Conservation (phyloP, 2,888 invertebrate species). For the Aplocera efformata region DNA sequence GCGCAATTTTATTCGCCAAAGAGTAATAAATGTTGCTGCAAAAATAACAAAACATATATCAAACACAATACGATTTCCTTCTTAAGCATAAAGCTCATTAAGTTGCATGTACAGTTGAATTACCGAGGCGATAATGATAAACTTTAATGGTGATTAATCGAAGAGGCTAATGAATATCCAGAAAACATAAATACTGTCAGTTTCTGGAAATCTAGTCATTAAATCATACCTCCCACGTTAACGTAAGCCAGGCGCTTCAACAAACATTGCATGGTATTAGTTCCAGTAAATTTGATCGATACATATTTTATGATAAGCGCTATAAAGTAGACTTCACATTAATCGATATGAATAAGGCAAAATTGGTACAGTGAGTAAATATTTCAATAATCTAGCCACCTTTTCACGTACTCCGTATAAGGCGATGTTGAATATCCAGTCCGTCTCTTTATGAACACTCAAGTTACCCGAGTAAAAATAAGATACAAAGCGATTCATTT, state of each 20-base stretch:
- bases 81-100: too few relatives aligned
- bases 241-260: conserved; percentile 23
- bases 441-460: conserved; percentile 30
- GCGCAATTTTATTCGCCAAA: too few relatives aligned
- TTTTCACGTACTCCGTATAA: conserved; percentile 34
- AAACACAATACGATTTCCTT: too few relatives aligned
- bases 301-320: conserved; percentile 14
- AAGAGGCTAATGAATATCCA: conserved; percentile 25
- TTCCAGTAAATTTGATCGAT: conserved; percentile 26
- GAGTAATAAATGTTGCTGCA: too few relatives aligned
- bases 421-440: conserved; percentile 19
- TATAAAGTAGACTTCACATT: conserved; percentile 22
- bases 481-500: conserved; percentile 32
- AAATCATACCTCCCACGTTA: conserved; percentile 44
- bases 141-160: conserved; percentile 20
- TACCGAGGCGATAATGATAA: conserved; percentile 9
- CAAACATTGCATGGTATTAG: conserved; percentile 24
- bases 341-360: conserved; percentile 30
- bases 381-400: conserved; percentile 27
- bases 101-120: background rate
- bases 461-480: conserved; percentile 27
- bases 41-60: too few relatives aligned
- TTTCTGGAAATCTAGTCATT: conserved; percentile 35
- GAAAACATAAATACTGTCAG: conserved; percentile 20
- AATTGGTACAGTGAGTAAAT: conserved; percentile 30